phyloP scores from a whole-genome alignment of 2,113 vertebrate genomes.

The Eurypyga helias region DNA sequence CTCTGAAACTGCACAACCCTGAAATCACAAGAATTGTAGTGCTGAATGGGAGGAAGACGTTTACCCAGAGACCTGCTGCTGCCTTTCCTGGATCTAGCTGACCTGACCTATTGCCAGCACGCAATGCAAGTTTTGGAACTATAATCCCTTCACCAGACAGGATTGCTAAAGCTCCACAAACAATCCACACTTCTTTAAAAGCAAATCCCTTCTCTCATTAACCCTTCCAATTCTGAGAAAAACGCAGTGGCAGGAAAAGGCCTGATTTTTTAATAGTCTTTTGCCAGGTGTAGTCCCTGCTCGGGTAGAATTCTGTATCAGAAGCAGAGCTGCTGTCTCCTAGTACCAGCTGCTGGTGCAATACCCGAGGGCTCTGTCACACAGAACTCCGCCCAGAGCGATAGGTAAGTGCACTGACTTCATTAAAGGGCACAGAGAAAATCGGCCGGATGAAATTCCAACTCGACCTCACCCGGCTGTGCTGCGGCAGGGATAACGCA shows the following conservation, averaged over 20 bases:
- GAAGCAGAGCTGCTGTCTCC: not conserved
- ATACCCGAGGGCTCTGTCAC: not conserved
- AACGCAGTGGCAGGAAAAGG: rapidly evolving
- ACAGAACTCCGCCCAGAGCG: not conserved
- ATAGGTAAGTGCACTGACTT: not conserved
- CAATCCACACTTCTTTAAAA: not conserved
- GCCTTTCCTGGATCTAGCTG: not conserved
- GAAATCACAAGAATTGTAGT: not conserved
- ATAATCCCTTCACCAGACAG: not conserved
- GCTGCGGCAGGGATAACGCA: not conserved
- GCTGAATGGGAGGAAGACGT: not conserved
- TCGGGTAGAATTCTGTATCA: not conserved
- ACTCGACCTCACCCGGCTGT: rapidly evolving
- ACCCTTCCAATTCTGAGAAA: not conserved
- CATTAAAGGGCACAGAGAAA: not conserved
- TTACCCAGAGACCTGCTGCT: not conserved
- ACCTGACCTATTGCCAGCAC: not conserved
- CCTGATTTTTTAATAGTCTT: not conserved
- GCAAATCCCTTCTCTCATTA: not conserved
- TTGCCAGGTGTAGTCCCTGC: not conserved
- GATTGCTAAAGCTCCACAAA: not conserved
- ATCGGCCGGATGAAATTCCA: not conserved
- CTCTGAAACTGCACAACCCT: not conserved
- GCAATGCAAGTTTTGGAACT: not conserved
- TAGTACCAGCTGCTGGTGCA: not conserved